A percentile compares a stretch with the other conserved stretches of the same genome.
Conservation (phyloP, 2,797 vertebrate species). For the Syngnathus acus region DNA sequence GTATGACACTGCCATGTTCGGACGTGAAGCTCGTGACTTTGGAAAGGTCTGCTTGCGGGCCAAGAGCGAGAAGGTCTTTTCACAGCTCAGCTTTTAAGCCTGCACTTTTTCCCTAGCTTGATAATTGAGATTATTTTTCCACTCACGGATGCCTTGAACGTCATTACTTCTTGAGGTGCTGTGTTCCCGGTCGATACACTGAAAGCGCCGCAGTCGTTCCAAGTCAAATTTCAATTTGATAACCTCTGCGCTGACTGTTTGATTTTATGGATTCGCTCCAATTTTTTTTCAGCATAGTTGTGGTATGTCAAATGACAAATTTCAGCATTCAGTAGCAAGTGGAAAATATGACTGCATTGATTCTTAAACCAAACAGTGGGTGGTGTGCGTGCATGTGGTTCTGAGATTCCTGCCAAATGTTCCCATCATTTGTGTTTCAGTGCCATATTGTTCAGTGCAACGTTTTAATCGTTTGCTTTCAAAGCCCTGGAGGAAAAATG, state of each 20-base stretch:
- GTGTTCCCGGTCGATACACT: background rate
- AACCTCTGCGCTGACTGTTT: background rate
- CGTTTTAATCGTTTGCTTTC: background rate
- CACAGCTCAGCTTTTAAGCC: constrained; percentile 2
- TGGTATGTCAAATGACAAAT: constrained; percentile 36
- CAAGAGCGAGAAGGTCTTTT: constrained; percentile 2
- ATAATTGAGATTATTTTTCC: constrained; percentile 5
- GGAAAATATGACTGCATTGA: constrained; percentile 57
- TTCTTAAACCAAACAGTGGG: constrained; percentile 26
- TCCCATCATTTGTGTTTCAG: background rate
- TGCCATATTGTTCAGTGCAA: background rate
- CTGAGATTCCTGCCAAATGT: background rate
- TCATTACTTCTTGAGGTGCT: no score
- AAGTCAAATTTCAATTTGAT: background rate
- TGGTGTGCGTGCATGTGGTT: constrained; percentile 14
- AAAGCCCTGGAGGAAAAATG: background rate
- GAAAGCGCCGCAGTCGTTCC: background rate
- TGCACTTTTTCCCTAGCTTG: background rate
- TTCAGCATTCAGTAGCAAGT: constrained; percentile 31
- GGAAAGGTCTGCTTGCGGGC: background rate
- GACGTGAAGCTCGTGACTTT: constrained; percentile 20
- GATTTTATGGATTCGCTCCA: background rate
- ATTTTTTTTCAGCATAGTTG: constrained; percentile 14
- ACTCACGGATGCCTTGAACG: constrained; percentile 2
- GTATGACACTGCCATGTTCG: constrained; percentile 31